These are phyloP conservation scores for Alcedo quadribrachys DNA, from an alignment of 2,797 vertebrate species.

Conservation along the genomic window DNA sequence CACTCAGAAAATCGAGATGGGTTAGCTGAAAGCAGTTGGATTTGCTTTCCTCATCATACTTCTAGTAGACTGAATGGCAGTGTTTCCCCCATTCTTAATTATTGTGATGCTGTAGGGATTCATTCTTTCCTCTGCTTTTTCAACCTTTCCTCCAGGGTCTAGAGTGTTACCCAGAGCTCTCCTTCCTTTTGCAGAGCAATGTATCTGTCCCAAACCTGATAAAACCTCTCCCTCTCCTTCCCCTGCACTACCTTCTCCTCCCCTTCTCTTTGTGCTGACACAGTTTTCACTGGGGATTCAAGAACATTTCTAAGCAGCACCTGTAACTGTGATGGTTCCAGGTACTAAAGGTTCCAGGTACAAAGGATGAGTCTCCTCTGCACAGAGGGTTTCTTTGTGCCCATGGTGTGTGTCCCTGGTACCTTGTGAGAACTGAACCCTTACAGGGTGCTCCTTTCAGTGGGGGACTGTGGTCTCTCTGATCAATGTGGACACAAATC, in stretches of 20 bases:
- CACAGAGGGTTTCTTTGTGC: background rate
- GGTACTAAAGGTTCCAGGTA: background rate
- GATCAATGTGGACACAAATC: accelerated
- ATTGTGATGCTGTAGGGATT: background rate
- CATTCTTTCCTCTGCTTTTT: background rate
- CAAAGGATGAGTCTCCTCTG: background rate
- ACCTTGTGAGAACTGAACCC: background rate
- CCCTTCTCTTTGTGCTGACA: background rate
- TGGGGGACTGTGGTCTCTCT: background rate
- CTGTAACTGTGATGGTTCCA: background rate
- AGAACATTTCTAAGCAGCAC: background rate
- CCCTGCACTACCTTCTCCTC: background rate
- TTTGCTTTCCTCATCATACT: constrained; percentile 32
- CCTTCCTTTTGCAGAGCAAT: background rate
- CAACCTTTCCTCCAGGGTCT: background rate
- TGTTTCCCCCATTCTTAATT: background rate
- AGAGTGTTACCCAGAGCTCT: background rate
- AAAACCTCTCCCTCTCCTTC: background rate
- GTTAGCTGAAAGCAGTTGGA: constrained; percentile 22
- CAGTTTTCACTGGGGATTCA: background rate
- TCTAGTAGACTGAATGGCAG: background rate
- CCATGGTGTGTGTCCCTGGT: background rate
- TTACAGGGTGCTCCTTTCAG: background rate
- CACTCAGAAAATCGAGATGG: background rate
- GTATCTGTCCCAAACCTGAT: background rate